Percentiles rank a stretch among this genome's conserved stretches.
Evolutionary conservation across 2,797 vertebrate species (phyloP).

Genomic region (Linurgus olivaceus): DNA sequence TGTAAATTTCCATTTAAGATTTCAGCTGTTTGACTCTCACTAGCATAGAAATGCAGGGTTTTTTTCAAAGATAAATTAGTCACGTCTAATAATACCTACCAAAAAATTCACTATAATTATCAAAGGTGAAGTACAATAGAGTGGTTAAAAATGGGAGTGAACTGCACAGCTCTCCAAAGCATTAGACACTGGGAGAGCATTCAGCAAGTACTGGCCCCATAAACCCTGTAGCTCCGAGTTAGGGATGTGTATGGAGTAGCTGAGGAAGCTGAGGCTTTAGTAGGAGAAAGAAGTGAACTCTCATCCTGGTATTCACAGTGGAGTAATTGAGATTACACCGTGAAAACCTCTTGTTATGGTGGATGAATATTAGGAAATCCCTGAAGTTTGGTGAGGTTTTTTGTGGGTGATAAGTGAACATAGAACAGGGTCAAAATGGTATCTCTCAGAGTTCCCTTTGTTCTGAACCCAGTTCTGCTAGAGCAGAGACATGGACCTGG

Average conservation of each 20-base stretch:
- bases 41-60: accelerated
- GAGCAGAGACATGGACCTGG: no score
- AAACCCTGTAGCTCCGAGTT: background rate
- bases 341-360: background rate
- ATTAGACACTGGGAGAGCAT: background rate
- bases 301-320: accelerated
- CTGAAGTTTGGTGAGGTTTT: accelerated
- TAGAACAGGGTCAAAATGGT: no score
- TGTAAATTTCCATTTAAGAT: background rate
- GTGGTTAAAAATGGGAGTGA: background rate
- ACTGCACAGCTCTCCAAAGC: background rate
- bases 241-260: background rate
- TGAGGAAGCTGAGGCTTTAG: background rate
- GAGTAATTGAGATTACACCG: background rate
- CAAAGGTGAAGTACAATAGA: background rate
- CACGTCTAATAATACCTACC: background rate
- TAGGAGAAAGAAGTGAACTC: background rate
- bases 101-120: background rate
- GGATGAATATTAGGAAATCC: background rate
- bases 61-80: background rate
- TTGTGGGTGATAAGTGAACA: background rate
- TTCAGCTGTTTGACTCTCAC: background rate
- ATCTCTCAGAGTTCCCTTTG: background rate
- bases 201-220: background rate
- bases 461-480: background rate